Percentiles rank a stretch among this genome's conserved stretches.
These are phyloP conservation scores for Romanogobio albipinnatus DNA, from an alignment of 2,113 vertebrate genomes.

Conservation along the genomic window DNA sequence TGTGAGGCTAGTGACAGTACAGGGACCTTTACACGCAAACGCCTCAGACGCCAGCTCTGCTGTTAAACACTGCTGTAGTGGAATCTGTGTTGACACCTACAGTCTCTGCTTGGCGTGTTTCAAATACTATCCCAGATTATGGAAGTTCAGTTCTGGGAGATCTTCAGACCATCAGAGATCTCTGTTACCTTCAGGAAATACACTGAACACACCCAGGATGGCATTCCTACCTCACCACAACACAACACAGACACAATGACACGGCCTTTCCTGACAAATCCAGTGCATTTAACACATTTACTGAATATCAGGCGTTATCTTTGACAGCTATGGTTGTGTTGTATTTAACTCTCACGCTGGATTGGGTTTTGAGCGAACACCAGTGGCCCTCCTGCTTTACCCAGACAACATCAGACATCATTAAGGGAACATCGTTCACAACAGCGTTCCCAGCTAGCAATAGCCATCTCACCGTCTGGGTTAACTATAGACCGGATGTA, in stretches of 20 bases:
- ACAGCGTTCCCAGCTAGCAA: too few relatives aligned
- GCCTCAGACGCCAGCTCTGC: not conserved
- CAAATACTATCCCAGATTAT: not conserved
- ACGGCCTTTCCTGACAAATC: too few relatives aligned
- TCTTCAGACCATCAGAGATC: not conserved
- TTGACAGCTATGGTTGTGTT: not conserved
- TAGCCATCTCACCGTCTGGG: too few relatives aligned
- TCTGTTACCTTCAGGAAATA: not conserved
- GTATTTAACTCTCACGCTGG: not conserved
- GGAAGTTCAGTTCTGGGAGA: not conserved
- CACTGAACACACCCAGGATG: not conserved
- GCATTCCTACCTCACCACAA: not conserved
- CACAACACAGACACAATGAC: not conserved
- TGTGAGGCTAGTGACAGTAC: slow-evolving; percentile 9
- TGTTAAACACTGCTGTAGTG: too few relatives aligned
- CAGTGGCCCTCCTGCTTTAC: not conserved
- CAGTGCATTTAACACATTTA: too few relatives aligned
- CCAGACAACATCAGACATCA: not conserved
- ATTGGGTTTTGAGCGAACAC: not conserved
- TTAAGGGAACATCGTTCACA: not conserved
- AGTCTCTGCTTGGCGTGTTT: not conserved
- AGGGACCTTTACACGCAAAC: slow-evolving; percentile 18
- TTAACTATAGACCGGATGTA: too few relatives aligned
- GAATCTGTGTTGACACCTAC: not conserved
- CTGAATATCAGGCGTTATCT: not conserved